Base-by-base conservation (phyloP, 2,797 vertebrate species). In the Diplodus sargus region DNA sequence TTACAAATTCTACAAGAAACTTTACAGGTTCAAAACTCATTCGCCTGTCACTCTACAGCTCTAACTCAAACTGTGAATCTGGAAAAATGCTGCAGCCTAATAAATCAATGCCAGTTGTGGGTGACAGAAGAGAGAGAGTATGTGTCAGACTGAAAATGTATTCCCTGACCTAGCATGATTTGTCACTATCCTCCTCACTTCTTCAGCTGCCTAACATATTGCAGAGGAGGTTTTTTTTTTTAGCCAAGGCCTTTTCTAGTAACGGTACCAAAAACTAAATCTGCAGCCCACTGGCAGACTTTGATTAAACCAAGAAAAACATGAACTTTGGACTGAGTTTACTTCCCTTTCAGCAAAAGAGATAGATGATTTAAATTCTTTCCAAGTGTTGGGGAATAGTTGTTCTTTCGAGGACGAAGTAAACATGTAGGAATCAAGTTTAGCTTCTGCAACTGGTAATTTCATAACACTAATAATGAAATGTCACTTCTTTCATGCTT, bases 61-160 rank as follows among this genome's bases (percentile, higher is more conserved):
- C 42, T 8, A 59, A 20, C 63, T 73, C 23, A 25, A 52, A 42
- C 62, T 56, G 61, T 63, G 51, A 15, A 74, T 78, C 47, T 63
- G 20, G 39, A 62, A 74, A 70, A 48, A 70, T 45, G 34, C 7
- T 4, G 23, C 20, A 30, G 56, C 54, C n/a, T 57, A 52, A 67
- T 74, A 66, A 81, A 67, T 79, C 45, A 54, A 0, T 74, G 57
- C 3, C 30, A 67, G 52, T 57, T 62, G 25, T 78, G 52, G 25
- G 71, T 58, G 79, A 81, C 70, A 66, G 43, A 11, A 30, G 51
- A 51, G 30, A 74, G 63, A 51, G 42, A 48, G 45, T 23, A 12
- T 60, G 16, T 82, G n/a, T 78, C 67, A 71, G 34, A 23, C 65
- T 68, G 57, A 77, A 61, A 74, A 61, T 63, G 25, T 76, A 28